Conservation (phyloP, 2,797 vertebrate genomes). For the Pteronotus mesoamericanus region DNA sequence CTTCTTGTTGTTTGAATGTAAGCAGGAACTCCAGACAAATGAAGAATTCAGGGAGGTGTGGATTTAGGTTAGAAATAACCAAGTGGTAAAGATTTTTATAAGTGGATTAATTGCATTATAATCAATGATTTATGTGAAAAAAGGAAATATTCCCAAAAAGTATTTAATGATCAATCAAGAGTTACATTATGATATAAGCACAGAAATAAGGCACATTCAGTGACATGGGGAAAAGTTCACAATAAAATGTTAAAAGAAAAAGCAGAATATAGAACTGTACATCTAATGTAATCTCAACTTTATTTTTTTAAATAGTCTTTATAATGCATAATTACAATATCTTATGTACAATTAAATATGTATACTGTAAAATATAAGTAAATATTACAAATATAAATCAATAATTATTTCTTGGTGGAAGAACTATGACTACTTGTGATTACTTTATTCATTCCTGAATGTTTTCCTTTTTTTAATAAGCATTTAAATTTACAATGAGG, state of each 20-base stretch:
- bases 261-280: neutral
- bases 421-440: constrained; percentile 34
- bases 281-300: neutral
- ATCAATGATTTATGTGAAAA: neutral
- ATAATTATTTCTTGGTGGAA: constrained; percentile 20
- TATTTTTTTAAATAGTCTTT: neutral
- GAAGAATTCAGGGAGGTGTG: neutral
- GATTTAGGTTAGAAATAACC: constrained; percentile 31
- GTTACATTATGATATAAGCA: neutral
- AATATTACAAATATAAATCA: constrained; percentile 22
- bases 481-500: constrained; percentile 35
- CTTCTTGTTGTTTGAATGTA: neutral
- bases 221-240: neutral
- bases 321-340: neutral
- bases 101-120: neutral
- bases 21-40: neutral
- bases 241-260: constrained; percentile 11
- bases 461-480: constrained; percentile 6
- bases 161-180: neutral
- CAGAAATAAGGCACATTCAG: neutral
- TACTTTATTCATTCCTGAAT: constrained; percentile 32
- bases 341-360: neutral
- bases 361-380: constrained; percentile 23
- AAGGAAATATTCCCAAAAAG: neutral
- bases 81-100: neutral